Conservation (phyloP, 2,888 invertebrate genomes). For the Aplocera efformata region DNA sequence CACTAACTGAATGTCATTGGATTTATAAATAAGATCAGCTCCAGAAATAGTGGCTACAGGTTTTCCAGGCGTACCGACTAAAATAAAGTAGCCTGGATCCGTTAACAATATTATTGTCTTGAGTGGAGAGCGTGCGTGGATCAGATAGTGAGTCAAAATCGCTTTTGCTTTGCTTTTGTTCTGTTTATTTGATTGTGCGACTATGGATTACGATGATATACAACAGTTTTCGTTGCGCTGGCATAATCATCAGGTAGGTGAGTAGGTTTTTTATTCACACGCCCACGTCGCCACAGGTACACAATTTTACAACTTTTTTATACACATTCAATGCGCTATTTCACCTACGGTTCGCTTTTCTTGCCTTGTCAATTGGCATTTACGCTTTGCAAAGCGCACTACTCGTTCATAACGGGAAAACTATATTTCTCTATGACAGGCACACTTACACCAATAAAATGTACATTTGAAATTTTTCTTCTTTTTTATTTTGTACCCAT, state of each 20-base stretch:
- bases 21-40: constrained; percentile 81
- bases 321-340: constrained; percentile 30
- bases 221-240: constrained; percentile 92
- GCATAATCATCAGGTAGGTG: constrained; percentile 89
- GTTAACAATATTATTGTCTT: constrained; percentile 79
- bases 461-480: too few species aligned
- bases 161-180: constrained; percentile 52
- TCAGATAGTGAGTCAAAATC: constrained; percentile 49
- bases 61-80: constrained; percentile 81
- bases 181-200: constrained; percentile 42
- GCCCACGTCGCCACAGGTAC: constrained; percentile 51
- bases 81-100: constrained; percentile 81
- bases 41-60: constrained; percentile 81
- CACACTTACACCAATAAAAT: not conserved
- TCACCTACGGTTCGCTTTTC: constrained; percentile 23
- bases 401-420: constrained; percentile 1
- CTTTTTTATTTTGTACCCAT: too few species aligned
- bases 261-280: constrained; percentile 60
- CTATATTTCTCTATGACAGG: constrained; percentile 3
- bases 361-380: constrained; percentile 14
- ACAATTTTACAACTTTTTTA: constrained; percentile 37
- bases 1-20: constrained; percentile 79
- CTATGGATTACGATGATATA: constrained; percentile 81
- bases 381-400: constrained; percentile 10
- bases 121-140: constrained; percentile 52